Conservation (phyloP, 1,140 invertebrate species). For the Nixonia krombeini region DNA sequence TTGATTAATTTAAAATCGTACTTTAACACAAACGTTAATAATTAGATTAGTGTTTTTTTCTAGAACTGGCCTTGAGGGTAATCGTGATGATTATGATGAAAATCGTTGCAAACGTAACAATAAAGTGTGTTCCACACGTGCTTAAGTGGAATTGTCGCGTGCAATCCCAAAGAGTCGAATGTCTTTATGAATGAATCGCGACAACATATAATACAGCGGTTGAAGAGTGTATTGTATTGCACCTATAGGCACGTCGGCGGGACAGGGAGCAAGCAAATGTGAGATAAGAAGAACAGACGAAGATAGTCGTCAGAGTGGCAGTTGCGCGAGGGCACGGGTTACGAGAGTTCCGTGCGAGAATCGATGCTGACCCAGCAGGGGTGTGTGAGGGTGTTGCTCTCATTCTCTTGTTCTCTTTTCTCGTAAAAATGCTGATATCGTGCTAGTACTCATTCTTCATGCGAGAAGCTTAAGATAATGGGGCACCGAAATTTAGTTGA, state of each 20-base stretch:
- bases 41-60: too few relatives aligned
- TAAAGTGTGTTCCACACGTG: too few relatives aligned
- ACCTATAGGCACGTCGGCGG: slow-evolving; percentile 1
- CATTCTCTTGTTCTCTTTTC: slow-evolving; percentile 27
- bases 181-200: slow-evolving; percentile 17
- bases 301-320: not conserved
- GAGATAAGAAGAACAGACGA: slow-evolving; percentile 13
- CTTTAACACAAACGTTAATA: too few relatives aligned
- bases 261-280: slow-evolving; percentile 8
- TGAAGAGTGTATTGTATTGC: slow-evolving; percentile 1
- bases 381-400: slow-evolving; percentile 35
- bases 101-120: too few relatives aligned
- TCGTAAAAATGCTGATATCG: slow-evolving; percentile 28
- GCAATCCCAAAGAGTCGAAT: too few relatives aligned
- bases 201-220: slow-evolving; percentile 7
- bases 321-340: not conserved
- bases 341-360: slow-evolving; percentile 20
- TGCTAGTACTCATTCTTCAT: slow-evolving; percentile 23
- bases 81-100: too few relatives aligned
- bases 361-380: slow-evolving; percentile 36
- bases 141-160: too few relatives aligned
- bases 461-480: slow-evolving; percentile 25
- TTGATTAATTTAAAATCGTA: too few relatives aligned
- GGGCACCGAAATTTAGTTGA: slow-evolving; percentile 22
- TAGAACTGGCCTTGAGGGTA: too few relatives aligned